Evolutionary conservation across 2,888 invertebrate species (phyloP).

Genomic region (Calameuta pallipes): DNA sequence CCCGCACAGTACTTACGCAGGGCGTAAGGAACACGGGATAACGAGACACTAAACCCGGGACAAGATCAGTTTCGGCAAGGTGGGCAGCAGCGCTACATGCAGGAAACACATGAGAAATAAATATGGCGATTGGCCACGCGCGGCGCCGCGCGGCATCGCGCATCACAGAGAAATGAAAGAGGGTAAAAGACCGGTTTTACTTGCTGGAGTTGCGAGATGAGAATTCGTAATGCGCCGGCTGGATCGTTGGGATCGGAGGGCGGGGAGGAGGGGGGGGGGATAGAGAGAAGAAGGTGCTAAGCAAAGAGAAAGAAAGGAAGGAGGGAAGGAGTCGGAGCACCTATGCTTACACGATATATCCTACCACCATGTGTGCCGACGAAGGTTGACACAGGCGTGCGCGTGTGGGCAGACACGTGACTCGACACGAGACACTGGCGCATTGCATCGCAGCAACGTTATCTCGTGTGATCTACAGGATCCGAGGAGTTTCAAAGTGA

Average conservation of each 20-base stretch:
- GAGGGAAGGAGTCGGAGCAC: no score
- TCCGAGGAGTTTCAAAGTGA: not conserved
- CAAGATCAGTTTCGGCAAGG: not conserved
- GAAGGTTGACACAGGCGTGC: no score
- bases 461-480: not conserved
- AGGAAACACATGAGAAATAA: not conserved
- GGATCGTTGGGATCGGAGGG: not conserved
- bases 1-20: no score
- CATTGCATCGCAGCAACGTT: not conserved
- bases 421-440: no score
- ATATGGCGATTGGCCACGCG: not conserved
- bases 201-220: not conserved
- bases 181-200: not conserved
- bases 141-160: not conserved
- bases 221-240: conserved; percentile 1
- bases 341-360: no score
- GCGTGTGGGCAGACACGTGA: no score
- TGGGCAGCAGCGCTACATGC: not conserved
- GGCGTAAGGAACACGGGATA: no score
- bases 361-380: no score
- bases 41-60: no score
- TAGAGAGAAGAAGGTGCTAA: not conserved
- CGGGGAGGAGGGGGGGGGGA: not conserved
- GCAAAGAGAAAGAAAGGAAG: no score
- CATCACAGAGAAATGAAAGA: not conserved